Evolutionary conservation across 2,888 invertebrate genomes (phyloP).

Genomic region (Trachelus tabidus): DNA sequence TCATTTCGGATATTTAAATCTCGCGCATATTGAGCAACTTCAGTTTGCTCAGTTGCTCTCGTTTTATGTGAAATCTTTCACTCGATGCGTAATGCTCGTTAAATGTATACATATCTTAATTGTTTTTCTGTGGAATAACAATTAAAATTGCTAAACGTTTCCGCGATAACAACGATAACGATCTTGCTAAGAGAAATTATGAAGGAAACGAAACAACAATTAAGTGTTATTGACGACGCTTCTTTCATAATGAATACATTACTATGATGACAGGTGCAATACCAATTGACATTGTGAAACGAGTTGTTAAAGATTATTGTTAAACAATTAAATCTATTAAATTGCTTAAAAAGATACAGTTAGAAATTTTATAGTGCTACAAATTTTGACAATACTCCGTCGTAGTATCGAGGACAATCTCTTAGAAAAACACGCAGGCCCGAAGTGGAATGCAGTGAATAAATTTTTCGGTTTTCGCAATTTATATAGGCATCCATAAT

Average conservation of each 20-base stretch:
- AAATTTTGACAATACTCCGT: background rate
- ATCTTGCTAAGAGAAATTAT: background rate
- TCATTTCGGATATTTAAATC: background rate
- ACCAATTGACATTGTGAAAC: background rate
- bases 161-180: background rate
- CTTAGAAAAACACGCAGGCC: background rate
- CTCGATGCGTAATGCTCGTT: too few species aligned
- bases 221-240: background rate
- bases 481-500: background rate
- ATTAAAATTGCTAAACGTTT: background rate
- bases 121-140: background rate
- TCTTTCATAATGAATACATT: background rate
- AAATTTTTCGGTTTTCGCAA: background rate
- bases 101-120: background rate
- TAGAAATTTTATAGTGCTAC: background rate
- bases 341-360: background rate
- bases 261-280: background rate
- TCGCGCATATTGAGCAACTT: background rate
- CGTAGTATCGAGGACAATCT: background rate
- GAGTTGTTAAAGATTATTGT: background rate
- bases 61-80: background rate
- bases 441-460: background rate
- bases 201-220: background rate
- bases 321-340: background rate
- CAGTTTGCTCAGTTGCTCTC: background rate